Conservation (phyloP, 2,888 invertebrate species). For the Limnephilus auricula region DNA sequence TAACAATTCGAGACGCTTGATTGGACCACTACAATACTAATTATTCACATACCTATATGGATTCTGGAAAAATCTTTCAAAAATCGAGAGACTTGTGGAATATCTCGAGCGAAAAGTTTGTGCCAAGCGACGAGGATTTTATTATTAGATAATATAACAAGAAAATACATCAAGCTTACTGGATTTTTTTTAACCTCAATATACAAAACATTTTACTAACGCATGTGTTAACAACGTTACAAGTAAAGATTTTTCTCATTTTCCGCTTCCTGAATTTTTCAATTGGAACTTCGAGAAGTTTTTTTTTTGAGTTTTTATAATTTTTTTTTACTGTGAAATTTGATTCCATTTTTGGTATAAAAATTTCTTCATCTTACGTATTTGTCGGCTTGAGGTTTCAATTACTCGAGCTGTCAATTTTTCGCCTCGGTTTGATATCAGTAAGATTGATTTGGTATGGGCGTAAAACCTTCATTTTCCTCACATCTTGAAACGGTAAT, state of each 20-base stretch:
- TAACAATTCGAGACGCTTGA: constrained; percentile 27
- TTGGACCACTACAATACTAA: background rate
- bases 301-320: background rate
- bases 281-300: background rate
- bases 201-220: background rate
- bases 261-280: background rate
- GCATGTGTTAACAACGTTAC: background rate
- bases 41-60: background rate
- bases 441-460: background rate
- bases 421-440: background rate
- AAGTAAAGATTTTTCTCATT: background rate
- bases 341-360: background rate
- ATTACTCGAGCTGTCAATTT: background rate
- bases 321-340: background rate
- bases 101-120: background rate
- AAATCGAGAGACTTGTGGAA: background rate
- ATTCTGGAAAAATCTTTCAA: background rate
- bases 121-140: background rate
- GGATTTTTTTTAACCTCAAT: background rate
- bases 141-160: background rate
- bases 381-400: background rate
- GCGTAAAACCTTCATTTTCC: background rate
- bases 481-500: background rate
- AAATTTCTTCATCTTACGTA: background rate
- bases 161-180: background rate